These are phyloP conservation scores for Spilogale gracilis DNA, from an alignment of 2,113 vertebrate species.

Conservation along the genomic window DNA sequence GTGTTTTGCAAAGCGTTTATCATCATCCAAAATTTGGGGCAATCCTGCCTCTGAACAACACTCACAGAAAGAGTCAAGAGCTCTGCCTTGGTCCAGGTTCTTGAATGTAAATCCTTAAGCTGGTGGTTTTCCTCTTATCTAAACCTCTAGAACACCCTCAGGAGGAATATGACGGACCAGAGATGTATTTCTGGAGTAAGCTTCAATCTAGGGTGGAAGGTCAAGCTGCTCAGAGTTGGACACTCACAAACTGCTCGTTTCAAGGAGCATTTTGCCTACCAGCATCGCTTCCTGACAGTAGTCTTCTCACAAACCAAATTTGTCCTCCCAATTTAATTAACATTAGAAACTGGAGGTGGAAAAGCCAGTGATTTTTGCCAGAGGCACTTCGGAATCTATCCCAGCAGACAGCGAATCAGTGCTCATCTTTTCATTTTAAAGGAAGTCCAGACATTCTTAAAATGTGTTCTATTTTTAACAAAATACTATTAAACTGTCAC, in stretches of 20 bases:
- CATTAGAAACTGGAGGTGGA: slow-evolving; percentile 58
- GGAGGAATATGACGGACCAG: not conserved
- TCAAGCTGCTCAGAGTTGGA: not conserved
- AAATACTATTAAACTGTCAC: slow-evolving; percentile 72
- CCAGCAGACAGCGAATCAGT: slow-evolving; percentile 55
- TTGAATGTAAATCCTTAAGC: not conserved
- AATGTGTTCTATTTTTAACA: slow-evolving; percentile 82
- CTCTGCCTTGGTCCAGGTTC: not conserved
- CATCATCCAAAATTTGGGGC: not conserved
- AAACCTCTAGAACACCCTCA: not conserved
- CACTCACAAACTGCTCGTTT: not conserved
- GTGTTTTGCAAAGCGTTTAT: not conserved
- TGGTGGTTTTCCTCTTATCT: not conserved
- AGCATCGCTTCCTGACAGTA: not conserved
- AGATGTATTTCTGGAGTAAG: not conserved
- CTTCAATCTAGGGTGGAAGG: slow-evolving; percentile 12
- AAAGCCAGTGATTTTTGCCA: slow-evolving; percentile 72
- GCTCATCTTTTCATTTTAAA: slow-evolving; percentile 77
- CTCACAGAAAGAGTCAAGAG: not conserved
- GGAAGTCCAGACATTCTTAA: slow-evolving; percentile 78
- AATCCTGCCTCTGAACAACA: not conserved
- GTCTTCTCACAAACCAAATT: slow-evolving; percentile 53
- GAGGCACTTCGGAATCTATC: slow-evolving; percentile 67
- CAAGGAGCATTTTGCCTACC: slow-evolving; percentile 8
- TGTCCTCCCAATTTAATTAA: slow-evolving; percentile 75